These are phyloP conservation scores for Falco punctatus DNA, from an alignment of 2,113 vertebrate genomes.

Conservation along the genomic window DNA sequence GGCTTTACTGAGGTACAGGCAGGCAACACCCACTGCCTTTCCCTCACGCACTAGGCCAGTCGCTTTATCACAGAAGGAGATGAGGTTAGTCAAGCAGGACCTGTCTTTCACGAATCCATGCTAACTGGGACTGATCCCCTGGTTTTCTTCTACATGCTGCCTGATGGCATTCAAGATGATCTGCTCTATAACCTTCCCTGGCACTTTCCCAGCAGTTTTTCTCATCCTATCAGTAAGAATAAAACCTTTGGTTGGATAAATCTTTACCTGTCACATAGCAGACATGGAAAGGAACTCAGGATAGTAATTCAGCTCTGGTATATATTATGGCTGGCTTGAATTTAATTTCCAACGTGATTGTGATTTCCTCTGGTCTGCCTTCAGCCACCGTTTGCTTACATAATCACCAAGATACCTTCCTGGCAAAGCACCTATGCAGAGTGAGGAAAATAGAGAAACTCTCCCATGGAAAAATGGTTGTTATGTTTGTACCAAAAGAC, in stretches of 20 bases:
- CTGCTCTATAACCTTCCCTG: background rate
- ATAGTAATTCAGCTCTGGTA: background rate
- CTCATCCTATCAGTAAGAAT: background rate
- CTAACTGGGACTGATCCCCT: background rate
- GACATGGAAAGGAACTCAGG: background rate
- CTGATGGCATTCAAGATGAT: background rate
- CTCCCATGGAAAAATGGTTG: background rate
- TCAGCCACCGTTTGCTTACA: background rate
- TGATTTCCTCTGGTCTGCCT: background rate
- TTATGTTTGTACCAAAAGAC: background rate
- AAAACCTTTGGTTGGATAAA: background rate
- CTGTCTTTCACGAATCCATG: background rate
- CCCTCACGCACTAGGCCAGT: background rate
- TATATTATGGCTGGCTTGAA: background rate
- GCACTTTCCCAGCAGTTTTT: background rate
- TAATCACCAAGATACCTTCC: background rate
- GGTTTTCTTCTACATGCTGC: background rate
- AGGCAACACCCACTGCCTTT: background rate
- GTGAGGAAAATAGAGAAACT: background rate
- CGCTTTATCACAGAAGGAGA: background rate
- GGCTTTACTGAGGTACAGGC: background rate
- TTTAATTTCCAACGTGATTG: background rate
- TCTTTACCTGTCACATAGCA: background rate
- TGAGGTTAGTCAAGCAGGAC: background rate
- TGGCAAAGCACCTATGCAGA: background rate